phyloP scores from a whole-genome alignment of 2,113 vertebrate species.

The Accipiter cooperii region DNA sequence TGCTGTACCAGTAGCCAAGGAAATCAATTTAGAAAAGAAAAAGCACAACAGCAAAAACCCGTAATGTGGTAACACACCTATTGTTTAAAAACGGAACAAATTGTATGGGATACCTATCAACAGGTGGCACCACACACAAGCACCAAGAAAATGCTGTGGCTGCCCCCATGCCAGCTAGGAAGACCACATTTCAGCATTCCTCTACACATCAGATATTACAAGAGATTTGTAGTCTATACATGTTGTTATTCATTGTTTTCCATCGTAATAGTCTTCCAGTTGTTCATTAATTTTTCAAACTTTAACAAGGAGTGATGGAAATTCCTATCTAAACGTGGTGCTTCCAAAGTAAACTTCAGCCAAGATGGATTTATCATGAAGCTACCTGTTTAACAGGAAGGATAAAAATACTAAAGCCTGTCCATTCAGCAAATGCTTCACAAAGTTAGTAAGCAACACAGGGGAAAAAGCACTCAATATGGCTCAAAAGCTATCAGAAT shows the following conservation, averaged over 20 bases:
- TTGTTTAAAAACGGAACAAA: neutral
- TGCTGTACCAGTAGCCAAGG: neutral
- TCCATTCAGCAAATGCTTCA: neutral
- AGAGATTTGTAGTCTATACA: neutral
- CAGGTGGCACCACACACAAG: constrained; percentile 46
- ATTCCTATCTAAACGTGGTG: neutral
- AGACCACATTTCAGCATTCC: neutral
- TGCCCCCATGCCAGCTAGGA: neutral
- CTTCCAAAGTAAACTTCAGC: neutral
- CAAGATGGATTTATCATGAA: neutral
- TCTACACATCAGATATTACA: neutral
- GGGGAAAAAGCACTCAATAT: neutral
- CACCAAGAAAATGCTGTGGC: neutral
- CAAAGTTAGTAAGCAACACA: neutral
- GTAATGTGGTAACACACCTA: neutral
- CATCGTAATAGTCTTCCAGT: neutral
- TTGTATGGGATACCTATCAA: neutral
- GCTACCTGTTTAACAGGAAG: neutral
- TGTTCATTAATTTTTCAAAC: neutral
- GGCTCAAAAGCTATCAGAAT: neutral
- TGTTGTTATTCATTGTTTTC: neutral
- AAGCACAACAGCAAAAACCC: neutral
- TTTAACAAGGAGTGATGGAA: neutral
- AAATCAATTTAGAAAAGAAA: neutral
- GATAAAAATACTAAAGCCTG: neutral